phyloP scores from a whole-genome alignment of 2,797 vertebrate species.

The Pangasius larnaudii region DNA sequence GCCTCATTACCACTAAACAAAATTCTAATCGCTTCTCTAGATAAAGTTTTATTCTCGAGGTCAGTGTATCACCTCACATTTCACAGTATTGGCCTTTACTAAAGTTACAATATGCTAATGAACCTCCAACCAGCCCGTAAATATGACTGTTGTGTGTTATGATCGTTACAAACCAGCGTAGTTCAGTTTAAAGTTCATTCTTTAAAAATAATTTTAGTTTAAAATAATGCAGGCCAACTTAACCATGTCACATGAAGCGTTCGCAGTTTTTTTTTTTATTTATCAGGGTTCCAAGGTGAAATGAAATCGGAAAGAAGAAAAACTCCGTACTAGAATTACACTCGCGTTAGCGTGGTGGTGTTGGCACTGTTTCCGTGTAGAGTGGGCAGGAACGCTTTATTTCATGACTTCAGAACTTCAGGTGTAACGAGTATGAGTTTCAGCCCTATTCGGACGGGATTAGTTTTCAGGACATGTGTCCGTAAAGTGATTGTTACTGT shows the following conservation, averaged over 20 bases:
- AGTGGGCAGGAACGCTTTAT: too few relatives aligned
- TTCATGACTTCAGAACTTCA: too few relatives aligned
- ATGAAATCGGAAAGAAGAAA: background rate
- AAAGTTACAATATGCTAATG: background rate
- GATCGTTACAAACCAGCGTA: background rate
- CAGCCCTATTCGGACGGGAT: too few relatives aligned
- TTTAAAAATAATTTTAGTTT: background rate
- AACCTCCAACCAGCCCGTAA: background rate
- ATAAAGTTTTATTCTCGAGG: too few relatives aligned
- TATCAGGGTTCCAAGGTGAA: background rate
- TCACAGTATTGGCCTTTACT: background rate
- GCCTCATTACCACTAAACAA: background rate
- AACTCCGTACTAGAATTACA: background rate
- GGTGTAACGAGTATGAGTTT: too few relatives aligned
- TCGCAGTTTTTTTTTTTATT: background rate
- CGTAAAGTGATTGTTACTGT: too few relatives aligned
- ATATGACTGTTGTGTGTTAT: background rate
- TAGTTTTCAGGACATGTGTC: too few relatives aligned
- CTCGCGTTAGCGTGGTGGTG: background rate
- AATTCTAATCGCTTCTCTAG: background rate
- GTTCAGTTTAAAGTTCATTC: background rate
- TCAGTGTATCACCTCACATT: too few relatives aligned
- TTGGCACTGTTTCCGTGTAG: background rate
- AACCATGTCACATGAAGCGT: background rate
- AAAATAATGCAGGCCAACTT: background rate